A percentile compares a stretch with the other conserved stretches of the same genome.
phyloP scores from a whole-genome alignment of 1,140 invertebrate species.

The Tyrophagus putrescentiae region DNA sequence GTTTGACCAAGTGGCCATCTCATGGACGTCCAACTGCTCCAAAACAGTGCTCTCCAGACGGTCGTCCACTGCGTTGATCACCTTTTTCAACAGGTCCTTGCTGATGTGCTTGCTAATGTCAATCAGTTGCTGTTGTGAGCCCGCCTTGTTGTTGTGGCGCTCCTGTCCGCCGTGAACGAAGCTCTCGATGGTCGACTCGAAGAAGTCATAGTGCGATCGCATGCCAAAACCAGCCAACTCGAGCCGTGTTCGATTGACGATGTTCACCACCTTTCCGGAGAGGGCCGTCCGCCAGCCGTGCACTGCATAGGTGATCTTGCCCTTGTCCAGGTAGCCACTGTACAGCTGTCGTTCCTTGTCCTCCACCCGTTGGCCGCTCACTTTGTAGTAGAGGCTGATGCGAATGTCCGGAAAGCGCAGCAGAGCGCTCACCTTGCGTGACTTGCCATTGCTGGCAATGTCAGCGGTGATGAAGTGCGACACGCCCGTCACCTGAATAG shows the following conservation, averaged over 20 bases:
- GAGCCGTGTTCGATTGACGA: not conserved
- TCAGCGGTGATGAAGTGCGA: slow-evolving; percentile 22
- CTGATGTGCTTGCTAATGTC: slow-evolving; percentile 4
- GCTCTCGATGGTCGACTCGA: not conserved
- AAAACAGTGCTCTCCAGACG: not conserved
- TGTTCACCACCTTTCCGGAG: slow-evolving; percentile 20
- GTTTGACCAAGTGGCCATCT: slow-evolving; percentile 6
- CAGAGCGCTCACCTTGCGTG: slow-evolving; percentile 17
- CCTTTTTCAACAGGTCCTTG: not conserved
- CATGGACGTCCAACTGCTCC: slow-evolving; percentile 6
- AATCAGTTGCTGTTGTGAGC: not conserved
- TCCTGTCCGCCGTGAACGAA: not conserved
- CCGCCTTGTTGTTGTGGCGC: no score
- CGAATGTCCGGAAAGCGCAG: slow-evolving; percentile 22
- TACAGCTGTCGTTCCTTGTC: not conserved
- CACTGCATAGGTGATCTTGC: slow-evolving; percentile 20
- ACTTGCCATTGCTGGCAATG: slow-evolving; percentile 24
- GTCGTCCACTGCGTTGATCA: slow-evolving; percentile 6
- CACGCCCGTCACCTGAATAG: slow-evolving; percentile 20
- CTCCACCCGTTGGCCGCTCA: slow-evolving; percentile 12
- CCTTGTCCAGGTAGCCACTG: slow-evolving; percentile 20
- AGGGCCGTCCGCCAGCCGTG: slow-evolving; percentile 19
- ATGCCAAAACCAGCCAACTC: not conserved
- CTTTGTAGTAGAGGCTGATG: slow-evolving; percentile 21
- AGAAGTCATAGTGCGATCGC: slow-evolving; percentile 9